Percentiles rank a stretch among this genome's conserved stretches.
phyloP scores from a whole-genome alignment of 2,888 invertebrate genomes.

The Noctuana brunneofusca region DNA sequence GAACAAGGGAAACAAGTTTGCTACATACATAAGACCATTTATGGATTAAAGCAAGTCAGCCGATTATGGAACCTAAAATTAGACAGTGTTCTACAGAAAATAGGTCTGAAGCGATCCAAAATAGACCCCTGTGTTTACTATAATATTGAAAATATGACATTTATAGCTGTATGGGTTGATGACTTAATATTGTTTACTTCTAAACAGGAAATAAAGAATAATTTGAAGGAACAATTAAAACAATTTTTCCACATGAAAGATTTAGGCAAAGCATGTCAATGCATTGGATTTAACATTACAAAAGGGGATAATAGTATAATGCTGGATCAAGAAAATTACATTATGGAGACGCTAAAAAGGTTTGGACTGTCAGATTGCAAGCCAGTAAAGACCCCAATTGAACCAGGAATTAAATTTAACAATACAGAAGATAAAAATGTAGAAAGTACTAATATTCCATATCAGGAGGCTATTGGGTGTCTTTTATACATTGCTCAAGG shows the following conservation, averaged over 20 bases:
- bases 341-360: background rate
- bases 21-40: constrained; percentile 35
- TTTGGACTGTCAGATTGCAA: background rate
- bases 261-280: background rate
- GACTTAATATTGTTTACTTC: background rate
- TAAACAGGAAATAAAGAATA: background rate
- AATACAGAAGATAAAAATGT: background rate
- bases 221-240: background rate
- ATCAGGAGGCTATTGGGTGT: background rate
- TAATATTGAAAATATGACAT: background rate
- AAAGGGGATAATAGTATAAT: background rate
- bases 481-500: background rate
- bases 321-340: background rate
- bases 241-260: background rate
- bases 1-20: constrained; percentile 37
- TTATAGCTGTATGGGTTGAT: background rate
- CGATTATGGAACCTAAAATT: constrained; percentile 38
- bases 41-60: constrained; percentile 38
- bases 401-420: background rate
- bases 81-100: constrained; percentile 19
- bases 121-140: constrained; percentile 38
- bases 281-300: background rate
- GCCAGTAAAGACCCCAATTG: background rate
- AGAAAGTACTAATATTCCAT: too few relatives aligned
- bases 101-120: constrained; percentile 34